Percentiles rank a stretch among this genome's conserved stretches.
phyloP scores from a whole-genome alignment of 2,797 vertebrate genomes.

The Florisuga fusca region DNA sequence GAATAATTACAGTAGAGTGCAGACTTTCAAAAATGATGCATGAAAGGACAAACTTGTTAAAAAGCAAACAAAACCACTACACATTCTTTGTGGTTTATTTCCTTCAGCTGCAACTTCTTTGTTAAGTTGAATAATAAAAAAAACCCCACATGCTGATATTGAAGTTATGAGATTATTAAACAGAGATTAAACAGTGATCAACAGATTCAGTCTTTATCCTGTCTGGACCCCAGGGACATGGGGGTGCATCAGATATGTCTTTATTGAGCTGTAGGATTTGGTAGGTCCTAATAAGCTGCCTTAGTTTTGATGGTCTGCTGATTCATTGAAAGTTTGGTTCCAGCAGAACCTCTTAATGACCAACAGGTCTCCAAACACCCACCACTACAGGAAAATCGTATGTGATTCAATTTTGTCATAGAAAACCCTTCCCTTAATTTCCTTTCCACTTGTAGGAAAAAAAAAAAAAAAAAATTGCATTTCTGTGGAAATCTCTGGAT shows the following conservation, averaged over 20 bases:
- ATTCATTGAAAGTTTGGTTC: neutral
- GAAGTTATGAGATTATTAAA: neutral
- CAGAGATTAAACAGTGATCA: fast-evolving
- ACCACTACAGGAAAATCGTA: neutral
- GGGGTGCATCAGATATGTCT: fast-evolving
- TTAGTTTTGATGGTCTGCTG: neutral
- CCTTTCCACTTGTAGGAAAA: neutral
- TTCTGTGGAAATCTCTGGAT: neutral
- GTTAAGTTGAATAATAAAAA: neutral
- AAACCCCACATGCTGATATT: neutral
- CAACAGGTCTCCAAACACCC: neutral
- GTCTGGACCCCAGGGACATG: fast-evolving
- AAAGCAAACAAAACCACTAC: neutral
- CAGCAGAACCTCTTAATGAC: neutral
- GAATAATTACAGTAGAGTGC: neutral
- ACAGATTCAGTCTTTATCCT: neutral
- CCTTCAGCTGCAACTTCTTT: neutral
- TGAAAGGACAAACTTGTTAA: neutral
- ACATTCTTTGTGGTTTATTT: neutral
- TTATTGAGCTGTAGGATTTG: neutral
- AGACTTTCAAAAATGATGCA: neutral
- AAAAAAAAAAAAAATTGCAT: no score
- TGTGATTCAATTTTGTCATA: neutral
- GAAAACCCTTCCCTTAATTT: neutral
- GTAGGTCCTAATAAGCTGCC: neutral